These are phyloP conservation scores for Podargus strigoides DNA, from an alignment of 2,797 vertebrate species.

Conservation along the genomic window DNA sequence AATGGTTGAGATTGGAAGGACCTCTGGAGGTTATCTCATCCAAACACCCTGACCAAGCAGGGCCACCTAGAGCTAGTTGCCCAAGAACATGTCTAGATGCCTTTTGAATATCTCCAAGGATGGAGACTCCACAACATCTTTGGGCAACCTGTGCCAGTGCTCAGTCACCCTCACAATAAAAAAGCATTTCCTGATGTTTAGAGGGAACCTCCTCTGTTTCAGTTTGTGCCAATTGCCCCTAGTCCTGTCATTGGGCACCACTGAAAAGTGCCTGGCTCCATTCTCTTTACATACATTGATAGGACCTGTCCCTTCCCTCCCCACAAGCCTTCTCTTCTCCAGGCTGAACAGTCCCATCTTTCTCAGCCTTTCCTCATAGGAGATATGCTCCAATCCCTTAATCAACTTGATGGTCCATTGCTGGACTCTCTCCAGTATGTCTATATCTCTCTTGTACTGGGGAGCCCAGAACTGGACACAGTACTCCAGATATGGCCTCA, in stretches of 20 bases:
- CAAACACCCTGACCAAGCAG: not conserved
- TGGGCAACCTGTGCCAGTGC: not conserved
- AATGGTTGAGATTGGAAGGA: not conserved
- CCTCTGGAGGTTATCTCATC: not conserved
- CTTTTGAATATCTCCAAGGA: not conserved
- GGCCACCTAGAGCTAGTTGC: not conserved
- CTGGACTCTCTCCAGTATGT: not conserved
- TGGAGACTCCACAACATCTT: not conserved
- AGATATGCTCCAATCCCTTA: not conserved
- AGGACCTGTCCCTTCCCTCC: not conserved
- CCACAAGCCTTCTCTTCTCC: not conserved
- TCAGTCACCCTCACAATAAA: not conserved
- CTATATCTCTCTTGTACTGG: not conserved
- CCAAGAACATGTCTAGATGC: not conserved
- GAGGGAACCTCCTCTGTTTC: not conserved
- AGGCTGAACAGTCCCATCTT: not conserved
- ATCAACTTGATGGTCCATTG: fast-evolving
- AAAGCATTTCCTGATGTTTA: not conserved
- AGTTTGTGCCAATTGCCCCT: not conserved
- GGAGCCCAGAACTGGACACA: not conserved
- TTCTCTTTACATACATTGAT: not conserved
- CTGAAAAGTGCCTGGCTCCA: not conserved
- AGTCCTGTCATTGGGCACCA: not conserved
- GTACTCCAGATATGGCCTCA: not conserved
- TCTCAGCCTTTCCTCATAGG: not conserved